These are phyloP conservation scores for Halcyon leucocephala DNA, from an alignment of 2,797 vertebrate species.

Conservation along the genomic window DNA sequence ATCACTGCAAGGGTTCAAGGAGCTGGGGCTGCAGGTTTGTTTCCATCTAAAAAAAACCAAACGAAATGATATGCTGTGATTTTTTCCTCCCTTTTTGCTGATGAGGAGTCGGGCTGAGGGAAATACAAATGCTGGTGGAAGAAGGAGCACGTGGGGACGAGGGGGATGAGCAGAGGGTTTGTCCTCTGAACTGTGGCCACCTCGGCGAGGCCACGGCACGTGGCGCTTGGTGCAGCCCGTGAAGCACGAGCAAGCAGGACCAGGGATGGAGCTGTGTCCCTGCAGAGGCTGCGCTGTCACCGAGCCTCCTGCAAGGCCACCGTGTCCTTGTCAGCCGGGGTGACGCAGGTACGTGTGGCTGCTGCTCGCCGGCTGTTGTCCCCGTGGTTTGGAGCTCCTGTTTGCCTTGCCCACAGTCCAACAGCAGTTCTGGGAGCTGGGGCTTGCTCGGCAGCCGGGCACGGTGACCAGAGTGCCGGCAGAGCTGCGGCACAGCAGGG, in stretches of 20 bases:
- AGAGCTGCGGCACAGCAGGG: slow-evolving; percentile 49
- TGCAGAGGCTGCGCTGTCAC: background rate
- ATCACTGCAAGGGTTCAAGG: too few species aligned
- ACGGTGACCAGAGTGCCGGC: background rate
- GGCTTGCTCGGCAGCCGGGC: rapidly evolving
- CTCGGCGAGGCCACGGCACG: rapidly evolving
- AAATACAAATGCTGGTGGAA: background rate
- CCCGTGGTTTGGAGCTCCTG: background rate
- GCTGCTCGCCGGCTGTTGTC: background rate
- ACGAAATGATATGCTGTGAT: background rate
- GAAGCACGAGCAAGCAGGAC: background rate
- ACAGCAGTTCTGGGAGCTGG: background rate
- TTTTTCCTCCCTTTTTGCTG: background rate
- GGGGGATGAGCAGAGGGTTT: background rate
- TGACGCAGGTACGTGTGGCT: background rate
- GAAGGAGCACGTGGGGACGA: rapidly evolving
- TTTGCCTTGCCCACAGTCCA: background rate
- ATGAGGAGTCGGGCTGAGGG: background rate
- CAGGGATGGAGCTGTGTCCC: background rate
- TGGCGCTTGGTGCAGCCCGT: rapidly evolving
- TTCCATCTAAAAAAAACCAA: background rate
- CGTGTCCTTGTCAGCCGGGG: background rate
- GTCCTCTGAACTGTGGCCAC: rapidly evolving
- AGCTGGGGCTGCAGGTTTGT: too few species aligned
- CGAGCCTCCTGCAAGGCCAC: background rate